phyloP scores from a whole-genome alignment of 2,888 invertebrate species.

The Shargacucullia verbasci region DNA sequence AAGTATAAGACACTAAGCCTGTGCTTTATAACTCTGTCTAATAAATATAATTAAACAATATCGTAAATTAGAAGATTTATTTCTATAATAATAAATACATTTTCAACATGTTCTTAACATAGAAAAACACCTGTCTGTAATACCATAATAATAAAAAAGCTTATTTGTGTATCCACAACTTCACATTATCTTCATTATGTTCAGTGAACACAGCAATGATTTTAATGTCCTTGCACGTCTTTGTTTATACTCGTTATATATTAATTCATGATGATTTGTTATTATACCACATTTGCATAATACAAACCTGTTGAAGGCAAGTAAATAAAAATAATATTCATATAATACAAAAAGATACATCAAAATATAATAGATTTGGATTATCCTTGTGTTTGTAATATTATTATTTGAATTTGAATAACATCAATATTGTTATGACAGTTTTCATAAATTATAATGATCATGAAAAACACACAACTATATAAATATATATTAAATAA shows the following conservation, averaged over 20 bases:
- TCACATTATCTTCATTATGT: conserved; percentile 4
- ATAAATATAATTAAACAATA: no score
- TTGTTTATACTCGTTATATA: conserved; percentile 15
- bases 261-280: conserved; percentile 31
- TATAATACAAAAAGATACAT: not conserved
- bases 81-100: no score
- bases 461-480: no score
- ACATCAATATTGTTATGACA: conserved; percentile 2
- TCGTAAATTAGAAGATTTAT: no score
- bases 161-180: conserved; percentile 7
- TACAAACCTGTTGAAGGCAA: conserved; percentile 21
- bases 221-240: conserved; percentile 39
- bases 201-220: conserved; percentile 22
- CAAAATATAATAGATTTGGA: not conserved
- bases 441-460: conserved; percentile 7
- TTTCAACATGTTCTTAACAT: no score
- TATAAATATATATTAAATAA: no score
- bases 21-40: no score
- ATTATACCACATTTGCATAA: conserved; percentile 31
- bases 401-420: not conserved
- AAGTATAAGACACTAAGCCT: no score
- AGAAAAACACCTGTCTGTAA: not conserved
- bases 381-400: not conserved
- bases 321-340: not conserved
- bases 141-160: not conserved